Conservation (phyloP, 2,888 invertebrate genomes). For the Mesoligia furuncula region DNA sequence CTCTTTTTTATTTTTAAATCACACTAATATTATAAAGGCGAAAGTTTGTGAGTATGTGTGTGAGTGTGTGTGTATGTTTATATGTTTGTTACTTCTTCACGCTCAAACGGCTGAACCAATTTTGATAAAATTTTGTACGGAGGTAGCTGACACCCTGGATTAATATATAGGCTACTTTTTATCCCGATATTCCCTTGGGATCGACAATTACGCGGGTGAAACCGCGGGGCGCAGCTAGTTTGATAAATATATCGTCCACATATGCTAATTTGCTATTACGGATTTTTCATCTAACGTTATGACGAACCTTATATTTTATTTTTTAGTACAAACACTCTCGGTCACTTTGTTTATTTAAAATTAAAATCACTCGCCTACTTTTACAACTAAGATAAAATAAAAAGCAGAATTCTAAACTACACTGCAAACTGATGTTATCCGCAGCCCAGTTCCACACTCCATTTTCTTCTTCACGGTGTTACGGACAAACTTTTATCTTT, state of each 20-base stretch:
- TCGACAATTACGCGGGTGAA: too few relatives aligned
- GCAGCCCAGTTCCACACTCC: background rate
- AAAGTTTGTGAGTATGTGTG: too few relatives aligned
- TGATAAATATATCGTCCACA: background rate
- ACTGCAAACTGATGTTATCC: slow-evolving; percentile 18
- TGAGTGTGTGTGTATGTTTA: too few relatives aligned
- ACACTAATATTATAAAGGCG: too few relatives aligned
- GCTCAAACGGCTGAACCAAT: too few relatives aligned
- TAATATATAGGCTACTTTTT: too few relatives aligned
- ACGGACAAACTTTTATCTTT: slow-evolving; percentile 35
- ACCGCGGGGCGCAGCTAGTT: too few relatives aligned
- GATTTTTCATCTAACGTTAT: background rate
- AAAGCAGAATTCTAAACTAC: background rate
- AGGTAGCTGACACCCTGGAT: too few relatives aligned
- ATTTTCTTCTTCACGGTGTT: slow-evolving; percentile 1
- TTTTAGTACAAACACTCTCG: too few relatives aligned
- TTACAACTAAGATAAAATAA: background rate
- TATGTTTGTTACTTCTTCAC: too few relatives aligned
- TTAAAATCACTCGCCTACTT: slow-evolving; percentile 1
- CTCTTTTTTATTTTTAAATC: background rate
- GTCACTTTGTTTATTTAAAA: background rate
- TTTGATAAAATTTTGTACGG: too few relatives aligned
- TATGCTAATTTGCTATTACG: background rate
- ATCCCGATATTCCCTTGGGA: too few relatives aligned
- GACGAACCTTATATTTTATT: background rate